These are phyloP conservation scores for Babyrousa celebensis DNA, from an alignment of 2,797 vertebrate genomes.

Conservation along the genomic window DNA sequence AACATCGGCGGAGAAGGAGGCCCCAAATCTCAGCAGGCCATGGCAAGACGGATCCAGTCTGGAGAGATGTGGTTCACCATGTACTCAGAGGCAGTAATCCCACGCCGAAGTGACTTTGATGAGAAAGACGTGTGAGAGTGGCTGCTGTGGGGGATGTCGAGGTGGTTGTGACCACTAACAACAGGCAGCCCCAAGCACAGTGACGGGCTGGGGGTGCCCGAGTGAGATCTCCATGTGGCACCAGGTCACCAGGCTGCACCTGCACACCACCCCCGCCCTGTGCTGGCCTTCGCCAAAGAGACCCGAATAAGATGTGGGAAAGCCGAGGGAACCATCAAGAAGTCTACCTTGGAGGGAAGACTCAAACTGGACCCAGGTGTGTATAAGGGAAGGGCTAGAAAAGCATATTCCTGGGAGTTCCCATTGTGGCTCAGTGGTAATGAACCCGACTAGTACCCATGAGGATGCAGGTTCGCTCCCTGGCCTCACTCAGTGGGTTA, in stretches of 20 bases:
- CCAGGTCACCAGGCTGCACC: too few relatives aligned
- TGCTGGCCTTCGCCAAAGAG: neutral
- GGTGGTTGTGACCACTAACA: fast-evolving
- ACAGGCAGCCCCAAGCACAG: neutral
- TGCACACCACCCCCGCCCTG: neutral
- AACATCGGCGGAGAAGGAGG: neutral
- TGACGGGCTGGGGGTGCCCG: fast-evolving
- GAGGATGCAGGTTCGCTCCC: too few relatives aligned
- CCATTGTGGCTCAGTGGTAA: too few relatives aligned
- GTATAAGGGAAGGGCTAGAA: neutral
- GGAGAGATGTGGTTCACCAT: neutral
- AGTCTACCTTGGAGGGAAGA: neutral
- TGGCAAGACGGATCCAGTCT: neutral
- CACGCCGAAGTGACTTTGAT: neutral
- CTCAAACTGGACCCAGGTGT: neutral
- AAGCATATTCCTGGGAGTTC: neutral
- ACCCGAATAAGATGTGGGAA: neutral
- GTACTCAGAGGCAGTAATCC: neutral
- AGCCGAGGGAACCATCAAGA: neutral
- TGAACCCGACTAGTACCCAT: too few relatives aligned
- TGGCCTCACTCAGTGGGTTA: too few relatives aligned
- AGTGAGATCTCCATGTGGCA: fast-evolving
- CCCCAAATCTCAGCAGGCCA: conserved; percentile 57
- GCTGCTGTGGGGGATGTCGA: fast-evolving
- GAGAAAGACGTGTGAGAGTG: neutral